A percentile compares a stretch with the other conserved stretches of the same genome.
Conservation (phyloP, 2,113 vertebrate species). For the Sceloporus undulatus region DNA sequence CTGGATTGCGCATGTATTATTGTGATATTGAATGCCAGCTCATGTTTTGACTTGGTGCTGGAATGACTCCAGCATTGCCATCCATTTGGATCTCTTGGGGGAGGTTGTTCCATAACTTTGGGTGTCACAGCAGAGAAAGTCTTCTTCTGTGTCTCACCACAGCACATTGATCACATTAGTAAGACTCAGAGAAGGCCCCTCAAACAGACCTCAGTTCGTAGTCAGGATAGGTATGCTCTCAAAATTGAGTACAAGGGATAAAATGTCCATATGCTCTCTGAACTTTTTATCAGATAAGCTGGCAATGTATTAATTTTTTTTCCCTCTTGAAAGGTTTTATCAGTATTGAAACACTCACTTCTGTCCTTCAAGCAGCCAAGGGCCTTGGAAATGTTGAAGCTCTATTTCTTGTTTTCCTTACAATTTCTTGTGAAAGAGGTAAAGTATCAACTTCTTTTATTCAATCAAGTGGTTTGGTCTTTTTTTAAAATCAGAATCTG, state of each 20-base stretch:
- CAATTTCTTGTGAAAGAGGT: constrained; percentile 74
- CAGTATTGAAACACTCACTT: constrained; percentile 66
- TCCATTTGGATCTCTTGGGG: no score
- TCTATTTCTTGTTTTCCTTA: constrained; percentile 73
- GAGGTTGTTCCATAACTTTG: no score
- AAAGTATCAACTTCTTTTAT: constrained; percentile 35
- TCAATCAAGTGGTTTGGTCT: neutral
- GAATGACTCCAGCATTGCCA: no score
- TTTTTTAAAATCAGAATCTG: neutral
- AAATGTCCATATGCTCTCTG: neutral
- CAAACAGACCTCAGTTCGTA: no score
- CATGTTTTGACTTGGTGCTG: no score
- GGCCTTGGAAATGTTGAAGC: constrained; percentile 56
- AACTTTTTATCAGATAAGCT: neutral
- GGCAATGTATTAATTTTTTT: neutral
- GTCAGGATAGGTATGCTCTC: neutral
- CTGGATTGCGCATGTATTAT: no score
- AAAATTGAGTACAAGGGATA: neutral
- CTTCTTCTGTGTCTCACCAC: no score
- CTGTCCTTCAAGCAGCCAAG: constrained; percentile 63
- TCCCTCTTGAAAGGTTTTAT: constrained; percentile 57
- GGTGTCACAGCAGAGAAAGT: no score
- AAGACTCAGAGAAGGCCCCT: no score
- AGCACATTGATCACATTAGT: no score
- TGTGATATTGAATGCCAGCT: no score